Evolutionary conservation across 2,797 vertebrate species (phyloP).

Genomic region (Gadopsis bispinosus): DNA sequence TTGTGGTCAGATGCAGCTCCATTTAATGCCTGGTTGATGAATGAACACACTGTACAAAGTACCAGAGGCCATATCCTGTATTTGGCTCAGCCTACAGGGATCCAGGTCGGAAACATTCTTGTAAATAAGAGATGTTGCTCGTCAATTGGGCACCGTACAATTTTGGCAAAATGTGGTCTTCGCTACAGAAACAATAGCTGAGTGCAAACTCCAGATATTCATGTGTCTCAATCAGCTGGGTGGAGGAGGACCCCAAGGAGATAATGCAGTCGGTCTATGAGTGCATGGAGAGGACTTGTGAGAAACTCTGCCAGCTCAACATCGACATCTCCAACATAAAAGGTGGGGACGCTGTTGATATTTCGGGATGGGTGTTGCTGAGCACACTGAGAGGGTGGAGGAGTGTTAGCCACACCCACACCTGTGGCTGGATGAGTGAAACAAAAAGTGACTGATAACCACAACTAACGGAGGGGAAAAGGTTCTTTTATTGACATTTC

Average conservation of each 20-base stretch:
- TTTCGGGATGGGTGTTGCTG: background rate
- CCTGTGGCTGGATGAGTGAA: background rate
- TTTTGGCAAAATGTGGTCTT: background rate
- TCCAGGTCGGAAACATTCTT: background rate
- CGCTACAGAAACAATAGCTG: background rate
- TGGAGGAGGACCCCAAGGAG: slow-evolving; percentile 95
- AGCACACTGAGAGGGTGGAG: background rate
- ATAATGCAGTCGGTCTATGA: slow-evolving; percentile 94
- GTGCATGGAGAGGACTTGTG: slow-evolving; percentile 94
- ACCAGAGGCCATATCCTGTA: background rate
- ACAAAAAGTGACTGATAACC: background rate
- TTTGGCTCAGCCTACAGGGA: too few species aligned
- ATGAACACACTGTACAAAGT: background rate
- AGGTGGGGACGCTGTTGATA: slow-evolving; percentile 77
- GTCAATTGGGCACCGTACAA: background rate
- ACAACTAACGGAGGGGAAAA: background rate
- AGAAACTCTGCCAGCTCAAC: slow-evolving; percentile 91
- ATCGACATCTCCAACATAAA: slow-evolving; percentile 92
- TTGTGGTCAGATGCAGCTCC: background rate
- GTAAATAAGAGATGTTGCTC: background rate
- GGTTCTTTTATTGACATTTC: background rate
- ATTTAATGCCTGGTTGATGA: background rate
- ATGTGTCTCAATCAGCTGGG: slow-evolving; percentile 87
- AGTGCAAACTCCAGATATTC: too few species aligned
- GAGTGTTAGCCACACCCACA: background rate